Evolutionary conservation across 2,797 vertebrate genomes (phyloP), one percentile per base, ranked within the genome.

Genomic region (Rhodeus uyekii): DNA sequence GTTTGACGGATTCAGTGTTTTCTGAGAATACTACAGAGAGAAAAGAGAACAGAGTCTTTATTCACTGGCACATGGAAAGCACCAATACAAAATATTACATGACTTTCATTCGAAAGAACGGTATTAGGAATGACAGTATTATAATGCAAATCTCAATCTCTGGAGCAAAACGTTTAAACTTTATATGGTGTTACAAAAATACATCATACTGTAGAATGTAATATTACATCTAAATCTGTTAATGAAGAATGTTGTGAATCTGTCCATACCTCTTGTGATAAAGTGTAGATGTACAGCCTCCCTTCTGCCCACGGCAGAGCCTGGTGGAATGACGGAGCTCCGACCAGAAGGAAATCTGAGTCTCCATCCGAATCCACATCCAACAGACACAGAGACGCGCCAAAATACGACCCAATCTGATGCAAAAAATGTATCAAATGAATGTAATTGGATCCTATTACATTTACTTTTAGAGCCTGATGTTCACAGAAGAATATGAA

Each of bases 341-440:
- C 96, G 34, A 96, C 92, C 86, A 96, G 87, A 42, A 97, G 90
- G 83, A 96, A 93, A 63, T 96, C 96, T 5, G 90, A 94, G 82
- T 93, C 71, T 2, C 86, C 85, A 22, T 97, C 92, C 16, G 89
- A 90, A 78, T 96, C 78, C 12, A 95, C 3, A 9, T 96, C 96
- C 10, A 96, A 1, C 1, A 93, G 86, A 83, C 95, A 95, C 44
- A 96, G 79, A 78, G 94, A 95, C 1, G 92, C 94, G 3, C 96
- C 96, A 68, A 97, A 96, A 87, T 96, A 96, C n/a, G 95, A 96
- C 10, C 96, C 96, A 9, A 96, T 91, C 96, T 97, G 88, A 67
- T 55, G 8, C 48, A 3, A 39, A 24, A 16, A 34, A 61, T 32
- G 0, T 13, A 5, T 61, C 27, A 10, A 10, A n/a, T 16, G 0